A percentile compares a stretch with the other conserved stretches of the same genome.
These are phyloP conservation scores for Drosophila flavopinicola DNA, from an alignment of 2,888 invertebrate species.

Conservation along the genomic window DNA sequence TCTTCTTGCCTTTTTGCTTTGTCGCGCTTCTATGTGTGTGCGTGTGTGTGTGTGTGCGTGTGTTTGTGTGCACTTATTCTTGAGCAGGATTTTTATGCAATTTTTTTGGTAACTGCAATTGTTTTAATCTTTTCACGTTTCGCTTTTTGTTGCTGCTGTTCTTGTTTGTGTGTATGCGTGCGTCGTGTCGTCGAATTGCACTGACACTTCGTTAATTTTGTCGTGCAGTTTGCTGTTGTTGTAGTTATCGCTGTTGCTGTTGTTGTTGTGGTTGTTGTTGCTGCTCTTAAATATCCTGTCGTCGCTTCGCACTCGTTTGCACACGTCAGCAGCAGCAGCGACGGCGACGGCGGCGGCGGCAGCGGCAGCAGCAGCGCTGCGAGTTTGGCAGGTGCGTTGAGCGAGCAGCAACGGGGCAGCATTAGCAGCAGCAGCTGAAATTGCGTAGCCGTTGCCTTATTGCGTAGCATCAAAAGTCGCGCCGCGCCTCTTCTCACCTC, in stretches of 20 bases:
- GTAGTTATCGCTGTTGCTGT: constrained; percentile 14
- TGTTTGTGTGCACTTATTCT: constrained; percentile 55
- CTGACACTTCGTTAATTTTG: constrained; percentile 73
- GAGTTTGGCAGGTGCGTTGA: constrained; percentile 53
- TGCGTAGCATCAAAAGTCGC: constrained; percentile 53
- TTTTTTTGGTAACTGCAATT: constrained; percentile 24
- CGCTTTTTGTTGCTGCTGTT: constrained; percentile 25
- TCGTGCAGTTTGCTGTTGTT: constrained; percentile 54
- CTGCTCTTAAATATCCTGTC: constrained; percentile 56
- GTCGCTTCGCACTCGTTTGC: constrained; percentile 69
- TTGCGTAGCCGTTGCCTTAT: constrained; percentile 59
- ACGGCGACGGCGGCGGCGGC: constrained; percentile 16
- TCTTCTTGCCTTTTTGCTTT: constrained; percentile 29
- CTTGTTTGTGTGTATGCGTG: constrained; percentile 50
- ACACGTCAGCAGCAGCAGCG: constrained; percentile 69
- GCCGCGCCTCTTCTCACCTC: constrained; percentile 30
- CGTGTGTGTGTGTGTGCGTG: constrained; percentile 18
- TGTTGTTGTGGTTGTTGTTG: constrained; percentile 29
- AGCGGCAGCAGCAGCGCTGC: constrained; percentile 43
- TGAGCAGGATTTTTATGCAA: constrained; percentile 74
- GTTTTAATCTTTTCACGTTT: constrained; percentile 43
- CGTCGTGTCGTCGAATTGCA: constrained; percentile 63
- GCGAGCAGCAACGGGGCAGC: constrained; percentile 18
- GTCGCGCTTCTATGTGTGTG: constrained; percentile 46
- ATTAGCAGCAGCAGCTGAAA: constrained; percentile 44